Evolutionary conservation across 2,797 vertebrate species (phyloP).

Genomic region (Botia kubotai): DNA sequence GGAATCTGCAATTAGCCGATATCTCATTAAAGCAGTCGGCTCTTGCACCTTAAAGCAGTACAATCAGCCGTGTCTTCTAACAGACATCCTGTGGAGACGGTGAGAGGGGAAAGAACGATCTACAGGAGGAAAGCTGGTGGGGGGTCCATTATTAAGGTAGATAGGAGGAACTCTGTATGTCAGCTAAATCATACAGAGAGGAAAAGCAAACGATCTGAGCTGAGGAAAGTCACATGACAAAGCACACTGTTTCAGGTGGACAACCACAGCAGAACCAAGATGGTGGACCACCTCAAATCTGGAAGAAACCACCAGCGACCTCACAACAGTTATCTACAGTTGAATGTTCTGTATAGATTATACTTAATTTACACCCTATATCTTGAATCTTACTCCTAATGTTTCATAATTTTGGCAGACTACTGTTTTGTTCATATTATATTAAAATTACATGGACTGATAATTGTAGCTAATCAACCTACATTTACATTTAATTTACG

Average conservation of each 20-base stretch:
- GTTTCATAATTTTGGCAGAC: too few species aligned
- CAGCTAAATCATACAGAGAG: slow-evolving; percentile 12
- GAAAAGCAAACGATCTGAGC: background rate
- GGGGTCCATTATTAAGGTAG: slow-evolving; percentile 1
- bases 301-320: background rate
- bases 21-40: slow-evolving; percentile 86
- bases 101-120: background rate
- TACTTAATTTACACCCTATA: too few species aligned
- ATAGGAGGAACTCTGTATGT: background rate
- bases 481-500: too few species aligned
- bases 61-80: slow-evolving; percentile 73
- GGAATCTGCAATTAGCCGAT: slow-evolving; percentile 86
- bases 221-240: background rate
- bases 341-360: too few species aligned
- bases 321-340: too few species aligned
- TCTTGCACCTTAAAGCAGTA: slow-evolving; percentile 78
- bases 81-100: slow-evolving; percentile 62
- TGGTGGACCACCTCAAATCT: background rate
- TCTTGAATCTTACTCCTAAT: too few species aligned
- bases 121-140: slow-evolving; percentile 6
- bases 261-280: background rate
- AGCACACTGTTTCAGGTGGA: background rate
- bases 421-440: too few species aligned
- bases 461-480: too few species aligned
- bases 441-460: too few species aligned